A percentile compares a stretch with the other conserved stretches of the same genome.
phyloP scores from a whole-genome alignment of 2,888 invertebrate genomes.

The Sinohyriopsis cumingii region DNA sequence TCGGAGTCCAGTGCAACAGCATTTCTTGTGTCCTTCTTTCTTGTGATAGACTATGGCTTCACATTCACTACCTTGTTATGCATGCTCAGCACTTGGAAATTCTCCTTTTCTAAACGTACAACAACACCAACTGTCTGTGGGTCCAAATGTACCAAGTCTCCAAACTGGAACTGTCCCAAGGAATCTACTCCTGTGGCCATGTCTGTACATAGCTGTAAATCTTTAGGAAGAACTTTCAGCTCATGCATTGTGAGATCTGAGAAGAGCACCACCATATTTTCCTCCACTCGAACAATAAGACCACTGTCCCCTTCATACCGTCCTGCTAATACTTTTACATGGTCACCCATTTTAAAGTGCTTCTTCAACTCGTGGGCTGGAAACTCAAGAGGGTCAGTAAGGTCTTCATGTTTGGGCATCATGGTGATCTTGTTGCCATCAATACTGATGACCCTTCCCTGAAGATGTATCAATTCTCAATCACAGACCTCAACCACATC shows the following conservation, averaged over 20 bases:
- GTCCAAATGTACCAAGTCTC: conserved; percentile 90
- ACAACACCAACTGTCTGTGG: conserved; percentile 98
- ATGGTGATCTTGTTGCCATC: conserved; percentile 98
- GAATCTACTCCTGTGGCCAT: conserved; percentile 99
- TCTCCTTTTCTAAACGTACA: conserved; percentile 95
- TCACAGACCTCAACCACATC: conserved; percentile 98
- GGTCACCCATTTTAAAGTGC: conserved; percentile 97
- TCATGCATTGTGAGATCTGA: conserved; percentile 99
- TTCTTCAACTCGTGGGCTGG: conserved; percentile 93
- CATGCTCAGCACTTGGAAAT: conserved; percentile 97
- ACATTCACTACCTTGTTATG: conserved; percentile 92
- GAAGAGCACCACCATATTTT: conserved; percentile 92
- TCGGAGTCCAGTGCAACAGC: conserved; percentile 95
- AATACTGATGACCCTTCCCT: conserved; percentile 95
- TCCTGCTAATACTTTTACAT: conserved; percentile 91
- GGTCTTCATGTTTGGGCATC: conserved; percentile 96
- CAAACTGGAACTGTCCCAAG: conserved; percentile 98
- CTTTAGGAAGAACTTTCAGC: conserved; percentile 83
- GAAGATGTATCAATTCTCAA: conserved; percentile 96
- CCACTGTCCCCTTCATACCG: conserved; percentile 98
- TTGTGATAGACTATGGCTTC: conserved; percentile 93
- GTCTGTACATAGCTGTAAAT: conserved; percentile 96
- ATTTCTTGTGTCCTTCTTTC: conserved; percentile 89
- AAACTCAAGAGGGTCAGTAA: conserved; percentile 94
- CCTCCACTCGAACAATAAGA: conserved; percentile 94